Evolutionary conservation across 2,888 invertebrate genomes (phyloP).

Genomic region (Melanotus villosus): DNA sequence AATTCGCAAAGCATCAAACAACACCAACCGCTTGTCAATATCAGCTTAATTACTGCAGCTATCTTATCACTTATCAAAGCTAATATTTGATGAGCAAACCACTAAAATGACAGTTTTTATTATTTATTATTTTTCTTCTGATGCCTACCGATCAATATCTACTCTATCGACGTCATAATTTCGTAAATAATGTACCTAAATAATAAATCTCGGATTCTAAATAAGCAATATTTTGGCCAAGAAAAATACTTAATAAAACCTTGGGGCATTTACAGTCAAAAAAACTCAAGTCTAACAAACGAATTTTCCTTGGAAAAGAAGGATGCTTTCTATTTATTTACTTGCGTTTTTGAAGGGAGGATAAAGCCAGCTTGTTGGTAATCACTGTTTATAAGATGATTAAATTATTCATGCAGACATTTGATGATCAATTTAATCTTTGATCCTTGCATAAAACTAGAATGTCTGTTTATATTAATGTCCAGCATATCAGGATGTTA

Average conservation of each 20-base stretch:
- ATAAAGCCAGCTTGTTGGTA: background rate
- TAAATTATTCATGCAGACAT: background rate
- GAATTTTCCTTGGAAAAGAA: too few species aligned
- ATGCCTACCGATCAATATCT: background rate
- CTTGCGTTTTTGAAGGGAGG: too few species aligned
- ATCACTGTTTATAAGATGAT: slow-evolving; percentile 8
- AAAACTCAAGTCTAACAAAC: too few species aligned
- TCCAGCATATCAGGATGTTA: background rate
- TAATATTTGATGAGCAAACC: slow-evolving; percentile 21
- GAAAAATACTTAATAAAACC: too few species aligned
- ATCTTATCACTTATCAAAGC: slow-evolving; percentile 20
- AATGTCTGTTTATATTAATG: slow-evolving; percentile 3
- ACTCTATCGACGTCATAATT: too few species aligned
- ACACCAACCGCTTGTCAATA: slow-evolving; percentile 1
- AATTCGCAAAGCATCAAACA: background rate
- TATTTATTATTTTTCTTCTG: background rate
- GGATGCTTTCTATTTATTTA: too few species aligned
- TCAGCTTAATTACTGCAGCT: background rate
- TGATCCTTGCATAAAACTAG: slow-evolving; percentile 19
- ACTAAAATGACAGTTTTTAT: slow-evolving; percentile 14
- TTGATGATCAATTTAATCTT: slow-evolving; percentile 5
- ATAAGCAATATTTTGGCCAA: too few species aligned
- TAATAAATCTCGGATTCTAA: too few species aligned
- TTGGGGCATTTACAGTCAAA: background rate
- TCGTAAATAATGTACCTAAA: too few species aligned